These are phyloP conservation scores for Cherax destructor DNA, from an alignment of 1,140 invertebrate species.

Conservation along the genomic window DNA sequence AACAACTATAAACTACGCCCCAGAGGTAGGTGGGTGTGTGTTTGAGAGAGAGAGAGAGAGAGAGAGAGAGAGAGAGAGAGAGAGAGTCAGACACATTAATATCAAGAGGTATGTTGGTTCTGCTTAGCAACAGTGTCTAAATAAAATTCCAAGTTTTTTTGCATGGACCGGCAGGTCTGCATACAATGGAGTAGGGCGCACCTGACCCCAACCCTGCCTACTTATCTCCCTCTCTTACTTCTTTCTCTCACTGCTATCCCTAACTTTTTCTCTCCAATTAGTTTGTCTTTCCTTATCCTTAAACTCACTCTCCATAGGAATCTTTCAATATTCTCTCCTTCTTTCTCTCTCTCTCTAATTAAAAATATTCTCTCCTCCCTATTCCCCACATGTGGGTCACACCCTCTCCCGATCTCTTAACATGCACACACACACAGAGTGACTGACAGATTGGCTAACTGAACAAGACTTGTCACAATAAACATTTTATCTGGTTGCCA, in stretches of 20 bases:
- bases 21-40: no score
- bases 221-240: neutral
- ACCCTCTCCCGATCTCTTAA: neutral
- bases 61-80: constrained; percentile 12
- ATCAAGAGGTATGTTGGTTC: neutral
- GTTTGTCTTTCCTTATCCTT: no score
- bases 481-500: no score
- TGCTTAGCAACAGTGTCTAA: neutral
- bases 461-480: no score
- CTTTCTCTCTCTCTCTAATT: no score
- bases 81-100: constrained; percentile 8
- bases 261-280: neutral
- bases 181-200: constrained; percentile 7
- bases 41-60: neutral
- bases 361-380: no score
- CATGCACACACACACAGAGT: neutral
- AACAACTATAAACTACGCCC: no score
- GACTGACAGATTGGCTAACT: no score
- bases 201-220: neutral
- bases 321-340: no score
- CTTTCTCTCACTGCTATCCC: neutral
- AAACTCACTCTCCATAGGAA: no score
- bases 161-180: neutral
- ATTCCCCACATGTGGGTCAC: neutral
- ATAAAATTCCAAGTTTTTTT: neutral